Evolutionary conservation across 1,140 invertebrate species (phyloP), one percentile per base, ranked within the genome.

Genomic region (Lordiphosa stackelbergi): DNA sequence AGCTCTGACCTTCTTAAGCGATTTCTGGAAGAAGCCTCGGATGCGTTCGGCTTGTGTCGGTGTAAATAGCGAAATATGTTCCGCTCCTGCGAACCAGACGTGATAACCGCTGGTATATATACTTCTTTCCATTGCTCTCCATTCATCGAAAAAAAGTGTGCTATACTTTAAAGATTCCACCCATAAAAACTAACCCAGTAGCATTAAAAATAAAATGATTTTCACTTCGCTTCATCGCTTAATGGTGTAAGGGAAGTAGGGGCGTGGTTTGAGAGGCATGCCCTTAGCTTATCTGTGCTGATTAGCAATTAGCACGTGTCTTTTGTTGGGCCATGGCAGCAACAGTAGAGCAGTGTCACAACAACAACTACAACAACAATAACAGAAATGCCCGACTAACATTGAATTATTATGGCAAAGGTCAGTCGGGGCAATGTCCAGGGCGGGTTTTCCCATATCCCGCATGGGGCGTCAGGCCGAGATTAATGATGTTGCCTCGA

Each of bases 271-370:
- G 28, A 37, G 47, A 37, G 55, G 45, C 51, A 48, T 60, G 31
- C 43, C 38, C 31, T 43, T 31, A 59, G 49, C 57, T 78, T 77
- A 77, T 77, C 73, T 69, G 56, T 34, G 42, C 54, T 78, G 73
- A 77, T 77, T 77, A 77, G 73, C 73, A 77, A 77, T 77, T 77
- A 77, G 73, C 73, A 77, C 73, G 73, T 77, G 73, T 77, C 73
- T 57, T 65, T 43, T 54, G 45, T 60, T 41, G 38, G 16, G 28
- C 41, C 53, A 22, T 56, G 45, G 37, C 48, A 22, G 12, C 59
- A 43, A 16, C 48, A 43, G 48, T 31, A 31, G 7, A 31, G 6
- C 28, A 31, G 6, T 31, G 28, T 31, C 28, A 8, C 28, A 31
- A 5, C 28, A 28, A 28, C 24, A 22, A 12, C 49, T n/a, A n/a